Conservation (phyloP, 2,888 invertebrate species). For the Hirtodrosophila confusa region DNA sequence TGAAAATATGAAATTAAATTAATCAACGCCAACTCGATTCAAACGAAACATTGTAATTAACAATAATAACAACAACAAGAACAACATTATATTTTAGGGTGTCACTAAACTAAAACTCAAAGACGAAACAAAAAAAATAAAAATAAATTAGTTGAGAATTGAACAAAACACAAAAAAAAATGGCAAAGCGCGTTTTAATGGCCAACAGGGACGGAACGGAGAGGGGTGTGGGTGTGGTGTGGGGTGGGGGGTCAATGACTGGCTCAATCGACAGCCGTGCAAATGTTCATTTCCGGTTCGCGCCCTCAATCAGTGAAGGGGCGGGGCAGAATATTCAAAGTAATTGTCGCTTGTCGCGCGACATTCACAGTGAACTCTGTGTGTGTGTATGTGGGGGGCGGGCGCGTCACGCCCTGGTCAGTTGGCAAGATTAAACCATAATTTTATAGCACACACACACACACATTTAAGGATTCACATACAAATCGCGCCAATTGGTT, state of each 20-base stretch:
- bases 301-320: constrained; percentile 36
- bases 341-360: constrained; percentile 70
- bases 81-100: constrained; percentile 65
- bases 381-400: neutral
- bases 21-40: constrained; percentile 50
- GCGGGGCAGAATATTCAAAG: constrained; percentile 32
- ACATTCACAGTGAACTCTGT: constrained; percentile 24
- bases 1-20: constrained; percentile 14
- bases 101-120: constrained; percentile 71
- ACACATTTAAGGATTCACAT: neutral
- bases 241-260: constrained; percentile 42
- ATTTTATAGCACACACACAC: constrained; percentile 49
- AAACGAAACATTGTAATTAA: constrained; percentile 59
- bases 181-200: constrained; percentile 58
- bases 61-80: constrained; percentile 39
- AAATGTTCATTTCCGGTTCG: constrained; percentile 65
- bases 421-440: constrained; percentile 66
- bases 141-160: constrained; percentile 79
- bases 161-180: constrained; percentile 55
- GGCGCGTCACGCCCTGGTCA: constrained; percentile 46
- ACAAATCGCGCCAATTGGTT: constrained; percentile 66
- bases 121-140: constrained; percentile 50
- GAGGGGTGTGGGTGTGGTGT: neutral
- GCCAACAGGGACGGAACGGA: neutral
- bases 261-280: constrained; percentile 56